phyloP scores from a whole-genome alignment of 1,140 invertebrate species.

The Trypoxylus dichotomus region DNA sequence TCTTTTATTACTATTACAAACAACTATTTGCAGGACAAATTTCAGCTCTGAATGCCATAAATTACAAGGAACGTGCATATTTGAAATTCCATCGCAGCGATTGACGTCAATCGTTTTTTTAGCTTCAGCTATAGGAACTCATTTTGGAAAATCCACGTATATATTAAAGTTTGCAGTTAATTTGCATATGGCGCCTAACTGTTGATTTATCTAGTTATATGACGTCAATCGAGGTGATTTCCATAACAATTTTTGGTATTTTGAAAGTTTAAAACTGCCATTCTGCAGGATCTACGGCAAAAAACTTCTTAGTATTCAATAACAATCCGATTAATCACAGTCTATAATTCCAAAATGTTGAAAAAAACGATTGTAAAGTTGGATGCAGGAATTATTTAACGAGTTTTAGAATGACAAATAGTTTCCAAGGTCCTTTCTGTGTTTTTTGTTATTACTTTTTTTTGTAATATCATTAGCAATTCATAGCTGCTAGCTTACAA shows the following conservation, averaged over 20 bases:
- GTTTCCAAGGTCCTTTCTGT: constrained; percentile 4
- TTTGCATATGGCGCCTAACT: constrained; percentile 24
- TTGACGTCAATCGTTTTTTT: constrained; percentile 13
- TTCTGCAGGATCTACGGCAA: constrained; percentile 1
- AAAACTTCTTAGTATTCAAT: constrained; percentile 14
- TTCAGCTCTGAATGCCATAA: background rate
- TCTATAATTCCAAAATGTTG: background rate
- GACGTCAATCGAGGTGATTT: constrained; percentile 10
- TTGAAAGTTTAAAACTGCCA: constrained; percentile 1
- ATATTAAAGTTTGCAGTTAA: constrained; percentile 3
- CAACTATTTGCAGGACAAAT: background rate
- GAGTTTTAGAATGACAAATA: constrained; percentile 2
- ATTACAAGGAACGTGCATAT: background rate
- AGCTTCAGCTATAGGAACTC: background rate
- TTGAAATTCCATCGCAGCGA: background rate
- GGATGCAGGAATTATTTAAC: background rate
- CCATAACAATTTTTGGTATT: constrained; percentile 14
- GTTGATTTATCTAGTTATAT: constrained; percentile 23
- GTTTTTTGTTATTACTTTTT: background rate
- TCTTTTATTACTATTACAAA: constrained; percentile 11
- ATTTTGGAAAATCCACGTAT: constrained; percentile 17
- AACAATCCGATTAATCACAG: constrained; percentile 12
- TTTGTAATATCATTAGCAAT: background rate
- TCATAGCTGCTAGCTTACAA: background rate
- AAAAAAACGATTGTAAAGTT: background rate